These are phyloP conservation scores for Lithodes maja DNA, from an alignment of 2,888 invertebrate genomes.

Conservation along the genomic window DNA sequence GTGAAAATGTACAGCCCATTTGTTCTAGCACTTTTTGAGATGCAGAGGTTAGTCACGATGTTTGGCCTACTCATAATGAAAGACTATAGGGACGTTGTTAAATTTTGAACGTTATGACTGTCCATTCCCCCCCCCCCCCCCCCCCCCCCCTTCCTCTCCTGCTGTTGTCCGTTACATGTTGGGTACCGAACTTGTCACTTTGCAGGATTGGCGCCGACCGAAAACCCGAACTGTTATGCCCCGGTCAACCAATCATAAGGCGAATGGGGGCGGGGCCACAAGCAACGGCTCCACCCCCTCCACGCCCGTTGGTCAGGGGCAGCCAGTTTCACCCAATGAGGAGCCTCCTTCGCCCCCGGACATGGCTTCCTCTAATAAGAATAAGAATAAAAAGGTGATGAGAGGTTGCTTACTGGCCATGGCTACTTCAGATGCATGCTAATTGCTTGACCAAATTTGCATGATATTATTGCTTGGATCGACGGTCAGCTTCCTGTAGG, in stretches of 20 bases:
- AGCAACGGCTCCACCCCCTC: constrained; percentile 69
- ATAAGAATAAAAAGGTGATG: constrained; percentile 65
- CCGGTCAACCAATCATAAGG: constrained; percentile 69
- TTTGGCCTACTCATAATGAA: too few species aligned
- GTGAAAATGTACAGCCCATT: too few species aligned
- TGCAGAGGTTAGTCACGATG: too few species aligned
- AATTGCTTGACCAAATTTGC: too few species aligned
- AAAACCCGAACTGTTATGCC: constrained; percentile 86
- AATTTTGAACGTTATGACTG: not conserved
- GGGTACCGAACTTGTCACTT: constrained; percentile 45
- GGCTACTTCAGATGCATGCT: not conserved
- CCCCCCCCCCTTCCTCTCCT: not conserved
- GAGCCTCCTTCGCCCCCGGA: constrained; percentile 62
- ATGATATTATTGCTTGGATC: too few species aligned
- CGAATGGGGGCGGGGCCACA: constrained; percentile 64
- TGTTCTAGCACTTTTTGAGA: too few species aligned
- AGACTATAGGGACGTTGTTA: not conserved
- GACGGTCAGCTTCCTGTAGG: too few species aligned
- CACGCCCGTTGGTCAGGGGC: constrained; percentile 64
- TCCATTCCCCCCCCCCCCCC: not conserved
- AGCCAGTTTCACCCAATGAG: constrained; percentile 60
- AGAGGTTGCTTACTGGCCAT: constrained; percentile 51
- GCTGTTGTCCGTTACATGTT: constrained; percentile 38
- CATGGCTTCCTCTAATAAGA: constrained; percentile 59
- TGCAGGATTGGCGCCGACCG: constrained; percentile 86